Evolutionary conservation across 1,140 invertebrate genomes (phyloP), one percentile per base, ranked within the genome.

Genomic region (Hypsibius dujardini): DNA sequence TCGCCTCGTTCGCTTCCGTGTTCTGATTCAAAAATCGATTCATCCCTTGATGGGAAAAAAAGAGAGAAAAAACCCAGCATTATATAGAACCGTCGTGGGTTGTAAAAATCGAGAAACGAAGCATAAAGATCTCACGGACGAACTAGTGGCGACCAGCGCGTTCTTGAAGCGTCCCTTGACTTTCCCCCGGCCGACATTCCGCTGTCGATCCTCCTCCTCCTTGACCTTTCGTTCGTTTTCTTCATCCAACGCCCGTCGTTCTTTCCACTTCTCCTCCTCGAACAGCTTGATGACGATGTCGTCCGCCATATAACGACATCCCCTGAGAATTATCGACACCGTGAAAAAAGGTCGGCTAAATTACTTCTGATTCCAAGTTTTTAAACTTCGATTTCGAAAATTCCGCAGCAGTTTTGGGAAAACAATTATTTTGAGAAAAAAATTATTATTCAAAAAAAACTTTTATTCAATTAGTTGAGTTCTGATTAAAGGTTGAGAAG

Each of bases 211-310:
- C 50, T 56, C 7, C 50, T 56, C n/a, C 7, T 7, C 50, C 50
- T 56, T 56, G 7, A 7, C n/a, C 50, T 56, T 7, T n/a, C 7
- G 50, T 56, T 56, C 50, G n/a, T n/a, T n/a, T 56, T 56, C 50
- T n/a, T 7, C 7, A 7, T 56, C n/a, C 7, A 56, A 7, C 50
- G 7, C n/a, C 50, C n/a, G 7, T 7, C n/a, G 7, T 56, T 56
- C 50, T 56, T 56, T 56, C 50, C 50, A n/a, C 50, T 56, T 56
- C 50, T 56, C 7, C n/a, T 56, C 50, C 50, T 56, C 50, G 50
- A 7, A 56, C 50, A n/a, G n/a, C n/a, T n/a, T n/a, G n/a, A n/a
- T n/a, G n/a, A n/a, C n/a, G n/a, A n/a, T n/a, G n/a, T n/a, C n/a
- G n/a, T n/a, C n/a, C n/a, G n/a, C n/a, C n/a, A n/a, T n/a, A n/a